Base-by-base conservation (phyloP, 1,140 invertebrate species). In the Chironomus tepperi region DNA sequence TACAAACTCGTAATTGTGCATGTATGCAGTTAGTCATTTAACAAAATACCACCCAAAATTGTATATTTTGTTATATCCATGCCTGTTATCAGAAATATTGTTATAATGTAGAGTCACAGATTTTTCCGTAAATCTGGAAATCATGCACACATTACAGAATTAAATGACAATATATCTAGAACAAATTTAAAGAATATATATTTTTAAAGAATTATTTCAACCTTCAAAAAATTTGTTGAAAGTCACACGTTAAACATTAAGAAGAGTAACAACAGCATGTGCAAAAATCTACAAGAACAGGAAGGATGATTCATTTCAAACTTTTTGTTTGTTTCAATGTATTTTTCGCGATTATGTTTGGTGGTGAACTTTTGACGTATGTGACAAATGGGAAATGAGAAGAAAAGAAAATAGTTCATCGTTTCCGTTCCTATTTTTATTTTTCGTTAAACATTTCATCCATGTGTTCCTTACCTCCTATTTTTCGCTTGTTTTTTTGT, bases 281-380 rank as follows among this genome's bases (percentile, higher is more conserved):
- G n/a, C n/a, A 12, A n/a, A 57, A 15, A 57, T 12, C 5, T 57
- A 15, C n/a, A 57, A 57, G 47, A 15, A 57, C 24, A 34, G 5
- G 24, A 34, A 34, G 5, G 24, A 57, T 57, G 47, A 57, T 57
- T 57, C 47, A 57, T 57, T 57, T 57, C 47, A 57, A 57, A n/a
- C n/a, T 3, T 57, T 57, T 57, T 57, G 47, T 57, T 57, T 57
- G 47, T n/a, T 12, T 57, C n/a, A n/a, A 57, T 57, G 7, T 57
- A n/a, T 57, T 57, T 47, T 47, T 47, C 43, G 8, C 15, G 8
- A 10, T 47, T 47, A 12, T 57, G 47, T 57, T 57, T n/a, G 12
- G 47, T 57, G 47, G 47, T 57, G 47, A 57, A 57, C 47, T 57
- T n/a, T 15, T 57, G 47, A 57, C 47, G 47, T 57, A 57, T 57